Evolutionary conservation across 1,140 invertebrate species (phyloP), one percentile per base, ranked within the genome.

Genomic region (Maniola jurtina): DNA sequence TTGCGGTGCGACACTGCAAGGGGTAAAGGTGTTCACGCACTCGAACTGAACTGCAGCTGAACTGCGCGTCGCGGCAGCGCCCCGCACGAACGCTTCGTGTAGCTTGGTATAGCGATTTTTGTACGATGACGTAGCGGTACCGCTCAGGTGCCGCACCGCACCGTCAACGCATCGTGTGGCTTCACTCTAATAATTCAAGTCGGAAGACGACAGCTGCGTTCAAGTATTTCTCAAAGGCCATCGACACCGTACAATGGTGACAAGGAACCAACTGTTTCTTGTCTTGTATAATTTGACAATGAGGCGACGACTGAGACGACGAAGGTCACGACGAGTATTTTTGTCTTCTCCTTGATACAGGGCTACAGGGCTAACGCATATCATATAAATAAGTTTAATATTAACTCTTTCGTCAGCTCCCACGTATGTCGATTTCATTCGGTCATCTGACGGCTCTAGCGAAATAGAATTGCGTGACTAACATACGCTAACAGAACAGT

Each of bases 271-370:
- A 65, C 59, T 65, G 63, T 66, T 70, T 62, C 60, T 48, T 63
- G 67, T 74, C 71, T 70, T 67, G 72, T 52, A 81, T 80, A 84
- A 45, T 45, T 45, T 84, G 81, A 84, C 80, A 69, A n/a, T 63
- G 57, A 79, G 70, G 66, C 77, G 68, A 40, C 76, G 68, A 61
- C 84, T 84, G 88, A 88, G 68, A 40, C 76, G 68, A 61, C 84
- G 85, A 88, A 88, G 85, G 84, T 88, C 85, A 87, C 81, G 76
- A 76, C 69, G 79, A 65, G 71, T 88, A 88, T 89, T 89, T 89
- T 80, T 70, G 79, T 84, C 71, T 68, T 89, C 84, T 80, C 87
- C 85, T 89, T 89, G 84, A 82, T 84, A 81, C 84, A 89, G 85
- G 81, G 83, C 85, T 87, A 79, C 80, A 89, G 85, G 81, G 83